Base-by-base conservation (phyloP, 2,888 invertebrate species). In the Pandemis cinnamomeana region DNA sequence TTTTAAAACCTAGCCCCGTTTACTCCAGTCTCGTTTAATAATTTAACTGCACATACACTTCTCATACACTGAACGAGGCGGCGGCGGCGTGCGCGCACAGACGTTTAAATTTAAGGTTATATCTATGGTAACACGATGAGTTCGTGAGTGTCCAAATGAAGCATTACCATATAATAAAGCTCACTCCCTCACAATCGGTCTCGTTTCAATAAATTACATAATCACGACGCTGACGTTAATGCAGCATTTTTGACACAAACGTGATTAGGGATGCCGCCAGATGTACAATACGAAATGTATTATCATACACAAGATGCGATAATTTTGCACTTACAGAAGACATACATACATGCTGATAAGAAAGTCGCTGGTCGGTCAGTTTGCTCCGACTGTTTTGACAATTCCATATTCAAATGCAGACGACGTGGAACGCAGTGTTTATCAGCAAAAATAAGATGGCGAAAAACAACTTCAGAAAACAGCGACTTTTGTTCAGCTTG, bases 21-120 rank as follows among this genome's bases (percentile, higher is more conserved):
- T 20, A 46, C 5, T 41, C 27, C 3, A 42, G 20, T 20, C 20
- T 55, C 58, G 7, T 68, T 42, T 20, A 7, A 58, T 58, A 44
- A 27, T 7, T 55, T 67, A 44, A 48, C 44, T 68, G 48, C 41
- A 5, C 36, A 36, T 10, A 20, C 58, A 27, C 44, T 44, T 8
- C 46, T 63, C 10, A 7, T 2, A 20, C 20, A 61, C 13, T 27
- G 27, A 36, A 60, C 6, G 60, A 46, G 36, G n/a, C 60, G 2
- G 46, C 60, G 60, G n/a, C 60, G 2, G 46, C 60, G 60, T 69
- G 60, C 36, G 61, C 68, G 41, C 60, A 61, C 1, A 36, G 60
- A 48, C 51, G 51, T 70, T 62, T 6, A 51, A 62, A 70, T 70
- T 62, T 70, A 70, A 51, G 61, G 41, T 62, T 62, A 69, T 69